A percentile compares a stretch with the other conserved stretches of the same genome.
Evolutionary conservation across 2,888 invertebrate species (phyloP).

Genomic region (Lasioglossum figueresi): DNA sequence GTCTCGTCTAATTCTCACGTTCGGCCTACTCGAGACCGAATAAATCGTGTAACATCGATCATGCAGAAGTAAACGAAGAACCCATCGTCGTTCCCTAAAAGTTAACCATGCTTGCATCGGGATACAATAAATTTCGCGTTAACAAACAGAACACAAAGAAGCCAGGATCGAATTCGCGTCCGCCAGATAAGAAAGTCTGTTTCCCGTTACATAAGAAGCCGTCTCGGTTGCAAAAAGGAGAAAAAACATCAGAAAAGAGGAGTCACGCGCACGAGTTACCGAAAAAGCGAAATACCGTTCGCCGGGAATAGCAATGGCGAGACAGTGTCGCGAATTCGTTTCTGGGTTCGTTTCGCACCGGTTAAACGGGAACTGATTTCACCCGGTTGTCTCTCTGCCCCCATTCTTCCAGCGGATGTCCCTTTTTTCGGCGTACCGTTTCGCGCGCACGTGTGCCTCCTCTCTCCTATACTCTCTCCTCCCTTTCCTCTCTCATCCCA

Average conservation of each 20-base stretch:
- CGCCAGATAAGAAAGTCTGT: neutral
- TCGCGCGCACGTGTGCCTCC: neutral
- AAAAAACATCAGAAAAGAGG: neutral
- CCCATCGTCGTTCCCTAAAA: no score
- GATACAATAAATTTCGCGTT: neutral
- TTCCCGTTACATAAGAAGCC: neutral
- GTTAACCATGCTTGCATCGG: no score
- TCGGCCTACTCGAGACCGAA: no score
- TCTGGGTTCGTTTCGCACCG: conserved; percentile 19
- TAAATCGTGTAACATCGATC: no score
- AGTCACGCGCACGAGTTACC: neutral
- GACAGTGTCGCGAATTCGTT: conserved; percentile 37
- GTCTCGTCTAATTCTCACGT: no score
- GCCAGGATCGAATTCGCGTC: neutral
- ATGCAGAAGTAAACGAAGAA: no score
- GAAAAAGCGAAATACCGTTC: neutral
- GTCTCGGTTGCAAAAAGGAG: neutral
- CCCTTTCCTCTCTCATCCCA: neutral
- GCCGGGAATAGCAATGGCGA: conserved; percentile 29
- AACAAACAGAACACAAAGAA: neutral
- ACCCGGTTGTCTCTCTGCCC: conserved; percentile 34
- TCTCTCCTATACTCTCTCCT: neutral
- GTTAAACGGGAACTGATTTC: conserved; percentile 62
- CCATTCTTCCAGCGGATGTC: neutral
- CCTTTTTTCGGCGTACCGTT: neutral